These are phyloP conservation scores for Aproaerema taeniolella DNA, from an alignment of 2,888 invertebrate genomes.

Conservation along the genomic window DNA sequence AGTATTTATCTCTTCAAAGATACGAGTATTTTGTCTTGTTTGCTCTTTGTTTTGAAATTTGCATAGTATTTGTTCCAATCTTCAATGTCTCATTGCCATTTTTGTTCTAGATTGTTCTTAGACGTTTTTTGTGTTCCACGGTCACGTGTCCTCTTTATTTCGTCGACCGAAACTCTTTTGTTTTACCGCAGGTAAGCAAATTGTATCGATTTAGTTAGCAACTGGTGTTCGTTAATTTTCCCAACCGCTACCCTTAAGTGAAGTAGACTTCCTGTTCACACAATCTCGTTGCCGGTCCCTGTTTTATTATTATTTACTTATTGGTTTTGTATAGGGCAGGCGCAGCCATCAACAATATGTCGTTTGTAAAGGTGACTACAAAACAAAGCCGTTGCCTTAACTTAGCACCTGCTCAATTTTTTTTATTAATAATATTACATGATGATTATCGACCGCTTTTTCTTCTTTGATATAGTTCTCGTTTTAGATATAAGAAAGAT, in stretches of 20 bases:
- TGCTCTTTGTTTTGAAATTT: not conserved
- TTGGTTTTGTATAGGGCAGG: constrained; percentile 67
- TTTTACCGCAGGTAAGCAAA: constrained; percentile 2
- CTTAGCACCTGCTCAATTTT: constrained; percentile 63
- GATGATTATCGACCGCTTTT: constrained; percentile 23
- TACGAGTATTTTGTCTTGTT: not conserved
- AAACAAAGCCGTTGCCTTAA: constrained; percentile 67
- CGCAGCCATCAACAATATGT: constrained; percentile 68
- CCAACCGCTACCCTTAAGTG: constrained; percentile 45
- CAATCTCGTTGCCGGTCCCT: constrained; percentile 59
- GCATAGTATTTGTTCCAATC: no score
- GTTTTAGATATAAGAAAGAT: no score
- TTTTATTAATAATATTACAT: constrained; percentile 29
- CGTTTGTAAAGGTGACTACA: constrained; percentile 71
- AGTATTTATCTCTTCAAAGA: constrained; percentile 1
- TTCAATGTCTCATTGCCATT: constrained; percentile 5
- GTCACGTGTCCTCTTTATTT: constrained; percentile 1
- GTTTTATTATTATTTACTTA: constrained; percentile 70
- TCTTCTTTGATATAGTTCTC: no score
- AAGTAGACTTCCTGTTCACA: constrained; percentile 67
- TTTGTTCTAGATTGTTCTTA: not conserved
- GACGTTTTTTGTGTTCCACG: constrained; percentile 3
- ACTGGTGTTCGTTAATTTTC: constrained; percentile 20
- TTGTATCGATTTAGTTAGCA: constrained; percentile 10
- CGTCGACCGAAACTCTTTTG: not conserved